phyloP scores from a whole-genome alignment of 2,888 invertebrate genomes.

The Scaptomyza polygonia region DNA sequence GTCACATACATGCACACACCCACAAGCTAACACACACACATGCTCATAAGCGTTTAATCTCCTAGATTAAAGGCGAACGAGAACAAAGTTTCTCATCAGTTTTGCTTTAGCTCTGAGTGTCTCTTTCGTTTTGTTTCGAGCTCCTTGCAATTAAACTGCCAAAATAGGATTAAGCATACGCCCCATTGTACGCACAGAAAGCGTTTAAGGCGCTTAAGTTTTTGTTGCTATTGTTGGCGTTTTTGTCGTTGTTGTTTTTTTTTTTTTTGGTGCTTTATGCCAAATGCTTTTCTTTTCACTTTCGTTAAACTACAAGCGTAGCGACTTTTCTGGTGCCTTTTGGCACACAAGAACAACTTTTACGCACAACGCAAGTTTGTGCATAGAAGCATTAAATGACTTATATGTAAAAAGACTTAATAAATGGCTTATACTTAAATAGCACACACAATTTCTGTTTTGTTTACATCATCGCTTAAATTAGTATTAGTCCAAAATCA shows the following conservation, averaged over 20 bases:
- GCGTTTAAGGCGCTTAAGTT: conserved; percentile 64
- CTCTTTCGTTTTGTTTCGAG: conserved; percentile 2
- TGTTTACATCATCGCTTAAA: not conserved
- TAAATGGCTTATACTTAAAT: not conserved
- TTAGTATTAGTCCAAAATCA: not conserved
- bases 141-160: conserved; percentile 66
- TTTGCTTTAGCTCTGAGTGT: conserved; percentile 16
- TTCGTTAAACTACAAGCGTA: conserved; percentile 12
- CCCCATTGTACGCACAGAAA: conserved; percentile 53
- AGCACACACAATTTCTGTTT: not conserved
- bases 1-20: conserved; percentile 22
- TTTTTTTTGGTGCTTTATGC: no score
- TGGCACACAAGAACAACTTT: conserved; percentile 15
- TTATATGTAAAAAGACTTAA: not conserved
- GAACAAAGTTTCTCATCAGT: conserved; percentile 46
- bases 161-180: conserved; percentile 76
- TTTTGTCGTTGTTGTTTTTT: conserved; percentile 7
- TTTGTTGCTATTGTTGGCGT: conserved; percentile 1
- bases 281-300: conserved; percentile 9
- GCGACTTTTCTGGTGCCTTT: conserved; percentile 23
- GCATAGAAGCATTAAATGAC: not conserved
- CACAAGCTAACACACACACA: not conserved
- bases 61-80: conserved; percentile 31
- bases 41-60: conserved; percentile 25
- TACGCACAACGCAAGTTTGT: conserved; percentile 14